Percentiles rank a stretch among this genome's conserved stretches.
Evolutionary conservation across 2,797 vertebrate species (phyloP).

Genomic region (Huso huso): DNA sequence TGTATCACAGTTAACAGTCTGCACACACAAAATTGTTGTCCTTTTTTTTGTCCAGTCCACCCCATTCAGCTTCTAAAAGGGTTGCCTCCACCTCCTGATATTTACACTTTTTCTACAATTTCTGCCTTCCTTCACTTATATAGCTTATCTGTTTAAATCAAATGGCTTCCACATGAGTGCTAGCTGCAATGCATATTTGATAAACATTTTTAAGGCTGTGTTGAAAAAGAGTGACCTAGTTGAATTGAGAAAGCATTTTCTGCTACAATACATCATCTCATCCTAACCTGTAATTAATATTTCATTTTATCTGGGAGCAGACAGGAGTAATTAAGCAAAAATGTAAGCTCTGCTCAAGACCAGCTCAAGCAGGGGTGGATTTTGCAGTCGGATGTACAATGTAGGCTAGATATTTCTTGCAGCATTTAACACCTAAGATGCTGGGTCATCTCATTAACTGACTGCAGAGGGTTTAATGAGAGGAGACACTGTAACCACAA

Average conservation of each 20-base stretch:
- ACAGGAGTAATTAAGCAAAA: no score
- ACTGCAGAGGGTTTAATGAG: not conserved
- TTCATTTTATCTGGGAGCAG: not conserved
- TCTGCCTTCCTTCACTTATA: not conserved
- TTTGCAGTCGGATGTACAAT: not conserved
- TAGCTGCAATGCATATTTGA: not conserved
- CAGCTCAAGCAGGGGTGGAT: no score
- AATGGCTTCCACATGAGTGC: not conserved
- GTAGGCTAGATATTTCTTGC: not conserved
- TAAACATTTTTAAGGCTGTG: constrained; percentile 15
- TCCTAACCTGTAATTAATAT: not conserved
- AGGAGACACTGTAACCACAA: not conserved
- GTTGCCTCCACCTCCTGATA: no score
- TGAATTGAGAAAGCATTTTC: constrained; percentile 5
- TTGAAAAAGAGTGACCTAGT: constrained; percentile 11
- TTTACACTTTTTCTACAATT: no score
- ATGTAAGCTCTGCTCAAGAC: no score
- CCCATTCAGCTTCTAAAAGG: no score
- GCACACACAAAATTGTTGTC: no score
- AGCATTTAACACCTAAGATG: no score
- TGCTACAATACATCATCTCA: not conserved
- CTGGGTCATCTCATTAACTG: not conserved
- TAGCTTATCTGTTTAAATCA: not conserved
- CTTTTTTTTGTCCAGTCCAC: no score
- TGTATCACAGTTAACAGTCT: no score